A percentile compares a stretch with the other conserved stretches of the same genome.
Conservation (phyloP, 2,888 invertebrate species). For the Cistogaster globosa region DNA sequence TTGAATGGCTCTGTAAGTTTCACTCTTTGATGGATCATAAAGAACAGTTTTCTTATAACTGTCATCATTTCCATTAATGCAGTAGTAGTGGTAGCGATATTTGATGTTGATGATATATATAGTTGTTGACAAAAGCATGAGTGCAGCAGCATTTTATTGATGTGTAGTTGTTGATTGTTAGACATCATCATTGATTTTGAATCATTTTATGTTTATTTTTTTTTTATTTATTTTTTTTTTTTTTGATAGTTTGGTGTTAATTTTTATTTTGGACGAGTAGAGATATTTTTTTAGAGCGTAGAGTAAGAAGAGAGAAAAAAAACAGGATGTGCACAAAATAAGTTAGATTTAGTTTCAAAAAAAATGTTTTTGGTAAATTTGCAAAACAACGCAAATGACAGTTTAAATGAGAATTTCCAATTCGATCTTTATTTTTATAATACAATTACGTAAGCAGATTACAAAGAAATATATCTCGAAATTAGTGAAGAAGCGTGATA, state of each 20-base stretch:
- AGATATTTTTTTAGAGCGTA: conserved; percentile 68
- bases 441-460: conserved; percentile 52
- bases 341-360: conserved; percentile 80
- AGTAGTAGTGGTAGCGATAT: conserved; percentile 30
- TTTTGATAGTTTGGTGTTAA: conserved; percentile 58
- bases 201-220: conserved; percentile 64
- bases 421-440: conserved; percentile 54
- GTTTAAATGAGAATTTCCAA: conserved; percentile 69
- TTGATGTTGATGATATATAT: conserved; percentile 68
- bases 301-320: conserved; percentile 80
- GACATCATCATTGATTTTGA: conserved; percentile 68
- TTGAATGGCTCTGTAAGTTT: conserved; percentile 93
- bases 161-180: conserved; percentile 41
- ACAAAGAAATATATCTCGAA: conserved; percentile 25
- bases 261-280: conserved; percentile 60
- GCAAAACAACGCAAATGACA: conserved; percentile 65
- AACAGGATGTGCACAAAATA: conserved; percentile 83
- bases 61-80: conserved; percentile 46
- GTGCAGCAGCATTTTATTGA: conserved; percentile 66
- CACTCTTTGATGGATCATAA: conserved; percentile 94
- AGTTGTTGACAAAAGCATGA: conserved; percentile 50
- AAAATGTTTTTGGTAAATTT: conserved; percentile 67
- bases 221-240: conserved; percentile 41
- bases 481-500: conserved; percentile 57
- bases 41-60: conserved; percentile 87